Percentiles rank a stretch among this genome's conserved stretches.
These are phyloP conservation scores for Synanthedon formicaeformis DNA, from an alignment of 2,888 invertebrate species.

Conservation along the genomic window DNA sequence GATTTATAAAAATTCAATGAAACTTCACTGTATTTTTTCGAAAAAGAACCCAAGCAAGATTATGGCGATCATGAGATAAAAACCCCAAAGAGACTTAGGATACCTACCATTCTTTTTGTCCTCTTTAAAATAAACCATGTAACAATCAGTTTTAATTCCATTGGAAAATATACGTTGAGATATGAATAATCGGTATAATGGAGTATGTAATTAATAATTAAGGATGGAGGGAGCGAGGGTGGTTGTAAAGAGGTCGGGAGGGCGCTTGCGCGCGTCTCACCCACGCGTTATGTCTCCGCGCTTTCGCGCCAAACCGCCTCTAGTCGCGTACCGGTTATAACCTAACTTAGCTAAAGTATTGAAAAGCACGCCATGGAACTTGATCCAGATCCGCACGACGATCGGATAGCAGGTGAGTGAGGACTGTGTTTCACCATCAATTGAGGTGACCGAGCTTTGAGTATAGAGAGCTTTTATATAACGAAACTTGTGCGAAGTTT, in stretches of 20 bases:
- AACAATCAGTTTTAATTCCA: too few relatives aligned
- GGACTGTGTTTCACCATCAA: neutral
- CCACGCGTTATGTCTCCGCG: slow-evolving; percentile 30
- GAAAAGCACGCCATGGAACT: slow-evolving; percentile 27
- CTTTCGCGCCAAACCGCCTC: slow-evolving; percentile 61
- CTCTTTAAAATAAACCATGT: too few relatives aligned
- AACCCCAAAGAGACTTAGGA: too few relatives aligned
- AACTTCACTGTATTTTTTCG: too few relatives aligned
- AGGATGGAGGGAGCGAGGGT: slow-evolving; percentile 23
- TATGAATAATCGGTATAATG: neutral
- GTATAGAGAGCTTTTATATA: neutral
- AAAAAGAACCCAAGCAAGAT: too few relatives aligned
- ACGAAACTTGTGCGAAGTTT: neutral
- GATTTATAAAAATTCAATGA: too few relatives aligned
- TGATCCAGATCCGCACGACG: slow-evolving; percentile 23
- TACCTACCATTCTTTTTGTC: too few relatives aligned
- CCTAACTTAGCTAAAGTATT: slow-evolving; percentile 24
- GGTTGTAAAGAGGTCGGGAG: slow-evolving; percentile 44
- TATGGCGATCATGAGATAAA: too few relatives aligned
- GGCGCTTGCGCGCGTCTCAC: slow-evolving; percentile 49
- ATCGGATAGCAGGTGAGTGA: slow-evolving; percentile 42
- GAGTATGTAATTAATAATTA: slow-evolving; percentile 15
- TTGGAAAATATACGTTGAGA: neutral
- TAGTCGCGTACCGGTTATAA: slow-evolving; percentile 48
- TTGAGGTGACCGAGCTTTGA: neutral